Base-by-base conservation (phyloP, 2,113 vertebrate species). In the Spilogale gracilis region DNA sequence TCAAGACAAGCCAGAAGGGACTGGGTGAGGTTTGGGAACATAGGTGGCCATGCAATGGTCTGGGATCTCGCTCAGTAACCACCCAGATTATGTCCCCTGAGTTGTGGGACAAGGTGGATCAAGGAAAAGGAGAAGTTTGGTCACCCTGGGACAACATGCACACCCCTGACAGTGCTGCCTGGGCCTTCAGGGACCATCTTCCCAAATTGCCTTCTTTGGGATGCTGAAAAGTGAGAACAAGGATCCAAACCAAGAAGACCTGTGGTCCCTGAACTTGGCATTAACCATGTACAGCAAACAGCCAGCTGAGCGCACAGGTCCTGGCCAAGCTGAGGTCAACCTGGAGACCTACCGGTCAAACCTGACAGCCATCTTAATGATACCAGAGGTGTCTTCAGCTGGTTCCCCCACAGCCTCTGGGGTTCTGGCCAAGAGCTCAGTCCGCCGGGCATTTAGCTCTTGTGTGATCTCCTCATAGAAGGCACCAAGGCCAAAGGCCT, bases 311-410 rank as follows among this genome's bases (percentile, higher is more conserved):
- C 54, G 32, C 43, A 60, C 16, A 60, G 89, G 30, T 54, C 67
- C 60, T 92, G 61, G 30, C 76, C 71, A 83, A 45, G 38, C 52
- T 82, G 6, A 94, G 12, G 89, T 54, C 65, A 93, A 85, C 52
- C 50, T 92, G 30, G 38, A 76, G 54, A 96, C 98, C 96, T 97
- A 99, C 99, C 99, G 99, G 96, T 99, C 99, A 98, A 99, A 99
- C 92, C 98, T 99, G 94, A 99, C 98, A 4, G 99, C 98, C 99
- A 99, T 99, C 91, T 99, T 99, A 98, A 99, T 98, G 96, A 99
- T 97, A 90, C 99, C 99, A 56, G 99, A 95, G 65, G n/a, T 98
- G 2, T 99, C 99, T 91, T 99, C 98, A 27, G 95, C 38, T 12
- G 98, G 98, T 0, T 98, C 98, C 32, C 97, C 98, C 0, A 96